Conservation (phyloP, 2,888 invertebrate genomes). For the Callyntrura guangdongensis region DNA sequence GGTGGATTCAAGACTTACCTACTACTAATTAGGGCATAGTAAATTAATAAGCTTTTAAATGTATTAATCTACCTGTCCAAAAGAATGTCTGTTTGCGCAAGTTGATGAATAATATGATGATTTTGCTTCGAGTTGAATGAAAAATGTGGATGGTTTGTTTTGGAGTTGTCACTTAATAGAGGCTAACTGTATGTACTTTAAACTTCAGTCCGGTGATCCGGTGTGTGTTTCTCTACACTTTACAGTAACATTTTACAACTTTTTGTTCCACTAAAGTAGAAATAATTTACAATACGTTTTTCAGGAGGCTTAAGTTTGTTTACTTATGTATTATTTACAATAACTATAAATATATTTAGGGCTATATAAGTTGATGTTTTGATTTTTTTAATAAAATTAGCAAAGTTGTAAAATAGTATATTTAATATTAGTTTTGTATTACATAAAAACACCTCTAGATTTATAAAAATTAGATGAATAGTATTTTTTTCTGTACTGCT, state of each 20-base stretch:
- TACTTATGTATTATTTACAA: background rate
- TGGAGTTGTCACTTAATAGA: background rate
- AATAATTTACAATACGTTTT: background rate
- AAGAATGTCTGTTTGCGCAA: too few relatives aligned
- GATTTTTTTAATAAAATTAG: background rate
- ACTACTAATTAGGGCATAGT: conserved; percentile 10
- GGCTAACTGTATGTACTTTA: background rate
- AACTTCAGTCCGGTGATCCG: too few relatives aligned
- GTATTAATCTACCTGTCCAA: too few relatives aligned
- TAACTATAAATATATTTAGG: too few relatives aligned
- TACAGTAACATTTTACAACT: too few relatives aligned
- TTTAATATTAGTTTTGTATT: background rate
- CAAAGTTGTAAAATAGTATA: background rate
- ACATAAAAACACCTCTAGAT: too few relatives aligned
- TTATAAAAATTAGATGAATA: background rate
- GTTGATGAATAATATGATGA: too few relatives aligned
- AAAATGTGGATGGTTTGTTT: too few relatives aligned
- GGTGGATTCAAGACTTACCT: conserved; percentile 70
- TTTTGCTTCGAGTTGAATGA: too few relatives aligned
- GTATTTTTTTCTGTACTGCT: conserved; percentile 21
- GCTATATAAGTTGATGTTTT: background rate
- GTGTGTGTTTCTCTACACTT: too few relatives aligned
- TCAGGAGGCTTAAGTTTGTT: conserved; percentile 33
- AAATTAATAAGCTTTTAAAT: background rate
- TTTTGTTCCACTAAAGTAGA: background rate